These are phyloP conservation scores for Drosophila novamexicana DNA, from an alignment of 1,140 invertebrate genomes.

Conservation along the genomic window DNA sequence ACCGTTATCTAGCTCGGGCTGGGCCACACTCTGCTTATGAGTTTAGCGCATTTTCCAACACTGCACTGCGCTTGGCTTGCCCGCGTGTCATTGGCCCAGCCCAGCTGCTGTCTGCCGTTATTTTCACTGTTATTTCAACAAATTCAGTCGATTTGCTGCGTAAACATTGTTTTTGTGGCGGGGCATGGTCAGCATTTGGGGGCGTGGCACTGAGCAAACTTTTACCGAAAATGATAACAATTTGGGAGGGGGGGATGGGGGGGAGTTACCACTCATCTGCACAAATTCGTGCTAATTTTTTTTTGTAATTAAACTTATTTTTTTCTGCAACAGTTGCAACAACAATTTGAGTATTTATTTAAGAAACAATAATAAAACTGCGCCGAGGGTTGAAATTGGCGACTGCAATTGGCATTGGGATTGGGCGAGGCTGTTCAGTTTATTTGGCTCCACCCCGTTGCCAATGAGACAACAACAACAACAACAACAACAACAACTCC, in stretches of 20 bases:
- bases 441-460: conserved; percentile 60
- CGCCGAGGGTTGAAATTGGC: conserved; percentile 40
- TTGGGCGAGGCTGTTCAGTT: conserved; percentile 13
- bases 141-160: conserved; percentile 83
- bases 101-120: conserved; percentile 22
- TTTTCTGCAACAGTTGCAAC: conserved; percentile 21
- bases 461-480: conserved; percentile 45
- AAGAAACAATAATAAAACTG: conserved; percentile 62
- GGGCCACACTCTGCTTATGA: conserved; percentile 47
- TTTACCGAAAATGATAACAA: conserved; percentile 62
- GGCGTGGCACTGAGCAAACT: conserved; percentile 47
- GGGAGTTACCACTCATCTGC: neutral
- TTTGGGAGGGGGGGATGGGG: neutral
- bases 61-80: neutral
- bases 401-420: conserved; percentile 42
- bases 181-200: neutral
- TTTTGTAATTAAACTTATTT: conserved; percentile 75
- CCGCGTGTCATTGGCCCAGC: conserved; percentile 32
- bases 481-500: neutral
- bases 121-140: conserved; percentile 75
- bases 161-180: conserved; percentile 58
- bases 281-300: neutral
- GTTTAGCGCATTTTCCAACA: conserved; percentile 65
- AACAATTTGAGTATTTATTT: conserved; percentile 63
- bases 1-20: neutral